Evolutionary conservation across 1,140 invertebrate species (phyloP).

Genomic region (Drosophila ananassae): DNA sequence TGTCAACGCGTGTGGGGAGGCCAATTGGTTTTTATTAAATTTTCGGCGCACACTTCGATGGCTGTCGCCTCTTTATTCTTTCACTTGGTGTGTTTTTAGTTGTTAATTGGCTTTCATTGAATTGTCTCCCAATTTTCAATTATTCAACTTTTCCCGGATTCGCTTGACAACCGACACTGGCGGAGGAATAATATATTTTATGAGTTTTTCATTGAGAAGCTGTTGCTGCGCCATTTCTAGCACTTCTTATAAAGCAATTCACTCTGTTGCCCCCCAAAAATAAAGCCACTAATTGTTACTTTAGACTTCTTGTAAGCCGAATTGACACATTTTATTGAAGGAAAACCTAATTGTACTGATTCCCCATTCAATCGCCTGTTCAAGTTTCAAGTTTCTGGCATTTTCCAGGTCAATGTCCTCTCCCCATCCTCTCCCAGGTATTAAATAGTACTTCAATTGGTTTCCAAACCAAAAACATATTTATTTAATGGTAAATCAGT

Average conservation of each 20-base stretch:
- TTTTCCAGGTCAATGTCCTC: conserved; percentile 8
- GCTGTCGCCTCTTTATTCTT: conserved; percentile 21
- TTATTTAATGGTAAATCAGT: conserved; percentile 68
- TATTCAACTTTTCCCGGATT: conserved; percentile 13
- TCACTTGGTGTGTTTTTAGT: conserved; percentile 44
- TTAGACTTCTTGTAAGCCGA: conserved; percentile 1
- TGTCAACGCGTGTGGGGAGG: conserved; percentile 39
- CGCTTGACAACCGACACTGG: conserved; percentile 27
- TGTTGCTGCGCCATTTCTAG: conserved; percentile 9
- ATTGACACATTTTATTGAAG: conserved; percentile 32
- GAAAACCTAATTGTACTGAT: conserved; percentile 6
- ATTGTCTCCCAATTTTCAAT: conserved; percentile 59
- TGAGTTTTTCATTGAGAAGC: conserved; percentile 45
- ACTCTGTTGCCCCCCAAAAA: neutral
- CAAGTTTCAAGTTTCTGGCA: neutral
- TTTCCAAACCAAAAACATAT: conserved; percentile 75
- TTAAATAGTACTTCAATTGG: conserved; percentile 37
- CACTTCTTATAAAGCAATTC: neutral
- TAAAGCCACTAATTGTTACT: conserved; percentile 21
- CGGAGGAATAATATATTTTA: conserved; percentile 30
- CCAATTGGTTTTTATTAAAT: conserved; percentile 76
- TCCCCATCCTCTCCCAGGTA: neutral
- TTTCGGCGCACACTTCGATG: conserved; percentile 69
- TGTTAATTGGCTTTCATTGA: conserved; percentile 74
- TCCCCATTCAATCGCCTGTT: neutral